Evolutionary conservation across 2,888 invertebrate genomes (phyloP).

Genomic region (Amphiduros pacificus): DNA sequence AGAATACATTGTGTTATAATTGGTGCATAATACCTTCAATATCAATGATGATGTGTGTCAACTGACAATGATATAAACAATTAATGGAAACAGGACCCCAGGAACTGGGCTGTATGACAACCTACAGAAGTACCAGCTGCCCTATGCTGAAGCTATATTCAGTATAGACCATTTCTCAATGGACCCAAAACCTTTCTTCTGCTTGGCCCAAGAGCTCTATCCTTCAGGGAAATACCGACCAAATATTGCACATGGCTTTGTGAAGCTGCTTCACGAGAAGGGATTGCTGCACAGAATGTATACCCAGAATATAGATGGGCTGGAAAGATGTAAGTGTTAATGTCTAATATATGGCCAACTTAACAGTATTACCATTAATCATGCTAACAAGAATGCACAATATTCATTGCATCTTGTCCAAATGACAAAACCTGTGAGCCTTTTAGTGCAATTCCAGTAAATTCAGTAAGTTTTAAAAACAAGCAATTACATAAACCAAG

Average conservation of each 20-base stretch:
- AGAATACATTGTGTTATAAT: too few species aligned
- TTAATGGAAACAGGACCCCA: slow-evolving; percentile 82
- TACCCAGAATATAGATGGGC: slow-evolving; percentile 62
- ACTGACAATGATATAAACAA: too few species aligned
- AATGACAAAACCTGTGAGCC: too few species aligned
- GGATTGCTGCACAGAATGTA: slow-evolving; percentile 59
- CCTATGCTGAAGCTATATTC: slow-evolving; percentile 90
- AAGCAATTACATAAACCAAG: too few species aligned
- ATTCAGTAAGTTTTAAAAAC: too few species aligned
- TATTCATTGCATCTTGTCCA: too few species aligned
- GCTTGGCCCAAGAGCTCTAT: slow-evolving; percentile 84
- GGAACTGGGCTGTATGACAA: slow-evolving; percentile 90
- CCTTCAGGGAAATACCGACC: slow-evolving; percentile 70
- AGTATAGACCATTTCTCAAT: slow-evolving; percentile 79
- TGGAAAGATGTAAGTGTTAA: slow-evolving; percentile 59
- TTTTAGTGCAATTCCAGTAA: too few species aligned
- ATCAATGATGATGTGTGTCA: too few species aligned
- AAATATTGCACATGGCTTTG: slow-evolving; percentile 61
- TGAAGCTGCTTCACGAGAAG: slow-evolving; percentile 56
- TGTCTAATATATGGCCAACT: too few species aligned
- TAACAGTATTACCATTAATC: too few species aligned
- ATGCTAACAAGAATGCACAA: too few species aligned
- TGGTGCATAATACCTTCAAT: too few species aligned
- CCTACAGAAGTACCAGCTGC: slow-evolving; percentile 85
- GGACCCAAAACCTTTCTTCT: slow-evolving; percentile 91